Evolutionary conservation across 1,140 invertebrate genomes (phyloP), one percentile per base, ranked within the genome.

Genomic region (Agrilus planipennis): DNA sequence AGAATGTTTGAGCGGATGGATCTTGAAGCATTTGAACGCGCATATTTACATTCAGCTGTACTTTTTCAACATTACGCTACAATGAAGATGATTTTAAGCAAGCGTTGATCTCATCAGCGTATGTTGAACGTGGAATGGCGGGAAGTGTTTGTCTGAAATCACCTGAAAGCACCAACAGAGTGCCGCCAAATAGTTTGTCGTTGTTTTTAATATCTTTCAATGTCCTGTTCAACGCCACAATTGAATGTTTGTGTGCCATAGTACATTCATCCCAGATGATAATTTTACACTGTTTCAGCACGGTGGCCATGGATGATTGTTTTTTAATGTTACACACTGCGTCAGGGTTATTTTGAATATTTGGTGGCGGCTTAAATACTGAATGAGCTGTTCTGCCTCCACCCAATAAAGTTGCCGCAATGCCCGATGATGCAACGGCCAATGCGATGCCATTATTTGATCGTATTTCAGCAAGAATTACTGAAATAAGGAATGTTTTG

Each of bases 1-100:
- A 49, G 34, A 58, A 57, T 31, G 16, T 34, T 44, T 47, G 32
- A 35, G 46, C 47, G 7, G 40, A 45, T 45, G 41, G 29, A 46
- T 54, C 46, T 27, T 47, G 32, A 41, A 36, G 48, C 29, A 51
- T 25, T 42, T 46, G 38, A 16, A 54, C 41, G 20, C 54, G 42
- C 51, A 57, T 48, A 36, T 50, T 53, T 46, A 42, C 29, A 23
- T 15, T 52, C 12, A 64, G 48, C 15, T 46, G 36, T 27, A 63
- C 10, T 52, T 27, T 58, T 42, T 58, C 43, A 44, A 61, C 53
- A 46, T 53, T 42, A 42, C 41, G 42, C 57, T 61, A 66, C 39
- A 67, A 50, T 41, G 10, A 16, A 16, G 63, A 67, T 49, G 47
- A 47, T 55, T 67, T 69, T 20, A 68, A 50, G 47, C 57, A 68